These are phyloP conservation scores for Opisthocomus hoazin DNA, from an alignment of 2,113 vertebrate species.

Conservation along the genomic window DNA sequence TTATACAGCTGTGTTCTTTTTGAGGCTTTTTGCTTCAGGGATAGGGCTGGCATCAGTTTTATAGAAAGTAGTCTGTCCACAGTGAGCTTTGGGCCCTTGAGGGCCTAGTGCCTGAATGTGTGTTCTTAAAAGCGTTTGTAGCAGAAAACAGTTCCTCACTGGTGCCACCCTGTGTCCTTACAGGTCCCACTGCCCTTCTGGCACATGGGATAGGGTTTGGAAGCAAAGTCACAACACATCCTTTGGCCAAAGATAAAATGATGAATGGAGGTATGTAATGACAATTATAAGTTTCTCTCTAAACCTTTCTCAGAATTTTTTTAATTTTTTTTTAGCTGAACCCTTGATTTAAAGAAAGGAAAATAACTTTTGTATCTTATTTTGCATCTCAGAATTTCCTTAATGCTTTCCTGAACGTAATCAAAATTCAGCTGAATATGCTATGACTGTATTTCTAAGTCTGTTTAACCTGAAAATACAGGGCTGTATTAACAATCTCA, in stretches of 20 bases:
- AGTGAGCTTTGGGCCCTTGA: not conserved
- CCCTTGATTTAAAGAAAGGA: not conserved
- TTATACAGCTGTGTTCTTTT: not conserved
- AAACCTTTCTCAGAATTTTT: not conserved
- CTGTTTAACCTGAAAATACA: not conserved
- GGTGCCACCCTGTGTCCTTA: not conserved
- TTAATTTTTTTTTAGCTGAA: not conserved
- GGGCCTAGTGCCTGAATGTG: not conserved
- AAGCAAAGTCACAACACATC: slow-evolving; percentile 93
- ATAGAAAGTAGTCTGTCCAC: not conserved
- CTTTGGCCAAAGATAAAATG: slow-evolving; percentile 94
- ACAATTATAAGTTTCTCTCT: not conserved
- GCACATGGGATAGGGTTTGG: slow-evolving; percentile 92
- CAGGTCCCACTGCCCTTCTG: slow-evolving; percentile 93
- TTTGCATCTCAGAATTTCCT: not conserved
- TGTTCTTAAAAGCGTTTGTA: not conserved
- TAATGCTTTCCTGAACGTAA: not conserved
- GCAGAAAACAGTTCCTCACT: not conserved
- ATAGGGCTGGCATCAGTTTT: not conserved
- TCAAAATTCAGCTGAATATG: not conserved
- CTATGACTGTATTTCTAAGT: not conserved
- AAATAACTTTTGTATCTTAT: not conserved
- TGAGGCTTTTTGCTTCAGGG: not conserved
- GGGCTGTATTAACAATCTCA: not conserved
- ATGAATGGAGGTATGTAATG: slow-evolving; percentile 86